Conservation (phyloP, 2,797 vertebrate genomes). For the Darevskia mixta region DNA sequence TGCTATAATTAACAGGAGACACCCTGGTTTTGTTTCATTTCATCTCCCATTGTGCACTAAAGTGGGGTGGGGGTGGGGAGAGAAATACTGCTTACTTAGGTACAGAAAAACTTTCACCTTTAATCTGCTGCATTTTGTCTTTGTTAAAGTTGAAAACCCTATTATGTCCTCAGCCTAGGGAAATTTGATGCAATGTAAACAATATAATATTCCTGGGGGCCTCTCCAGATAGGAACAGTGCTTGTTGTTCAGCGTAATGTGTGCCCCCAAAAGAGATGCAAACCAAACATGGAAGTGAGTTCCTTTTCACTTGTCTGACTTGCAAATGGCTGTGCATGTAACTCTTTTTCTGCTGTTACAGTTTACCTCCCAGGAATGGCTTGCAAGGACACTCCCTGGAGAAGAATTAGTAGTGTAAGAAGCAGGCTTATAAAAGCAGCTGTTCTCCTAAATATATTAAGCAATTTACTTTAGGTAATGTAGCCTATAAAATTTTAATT, state of each 20-base stretch:
- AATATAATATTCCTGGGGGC: conserved; percentile 31
- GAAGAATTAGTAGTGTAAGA: conserved; percentile 24
- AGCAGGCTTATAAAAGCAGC: conserved; percentile 70
- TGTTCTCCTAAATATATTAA: conserved; percentile 82
- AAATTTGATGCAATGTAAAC: conserved; percentile 7
- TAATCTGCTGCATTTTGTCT: neutral
- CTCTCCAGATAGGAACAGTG: neutral
- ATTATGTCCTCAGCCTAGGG: conserved; percentile 39
- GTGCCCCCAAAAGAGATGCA: conserved; percentile 62
- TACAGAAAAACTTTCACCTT: neutral
- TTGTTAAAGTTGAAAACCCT: conserved; percentile 16
- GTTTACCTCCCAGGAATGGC: conserved; percentile 3
- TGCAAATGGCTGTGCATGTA: neutral
- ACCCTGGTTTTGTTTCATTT: neutral
- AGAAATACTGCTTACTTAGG: neutral
- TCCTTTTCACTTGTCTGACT: neutral
- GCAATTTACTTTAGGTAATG: conserved; percentile 84
- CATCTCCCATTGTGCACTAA: neutral
- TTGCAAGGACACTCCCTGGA: conserved; percentile 18
- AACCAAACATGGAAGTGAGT: conserved; percentile 45
- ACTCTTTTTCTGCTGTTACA: neutral
- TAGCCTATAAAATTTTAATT: conserved; percentile 87
- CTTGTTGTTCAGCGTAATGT: conserved; percentile 66
- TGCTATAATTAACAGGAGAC: neutral
- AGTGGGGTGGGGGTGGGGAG: neutral